Conservation (phyloP, 2,888 invertebrate genomes). For the Epinotia ramella region DNA sequence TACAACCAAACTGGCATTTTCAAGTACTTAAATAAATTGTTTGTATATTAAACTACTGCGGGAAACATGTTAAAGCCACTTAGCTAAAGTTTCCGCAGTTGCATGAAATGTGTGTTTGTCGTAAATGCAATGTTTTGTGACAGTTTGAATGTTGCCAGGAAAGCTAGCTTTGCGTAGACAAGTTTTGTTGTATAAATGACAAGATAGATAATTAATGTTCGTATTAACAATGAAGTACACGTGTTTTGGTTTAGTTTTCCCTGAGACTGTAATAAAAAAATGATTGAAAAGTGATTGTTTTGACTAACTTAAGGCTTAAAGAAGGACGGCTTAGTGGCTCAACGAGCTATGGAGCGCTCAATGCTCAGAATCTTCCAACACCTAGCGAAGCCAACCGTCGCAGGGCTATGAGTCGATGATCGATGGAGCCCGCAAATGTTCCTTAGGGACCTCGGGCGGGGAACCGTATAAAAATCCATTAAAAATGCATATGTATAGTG, state of each 20-base stretch:
- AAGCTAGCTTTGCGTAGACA: neutral
- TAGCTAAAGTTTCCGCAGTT: neutral
- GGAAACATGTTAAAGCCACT: conserved; percentile 1
- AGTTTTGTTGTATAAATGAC: neutral
- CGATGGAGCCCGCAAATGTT: too few species aligned
- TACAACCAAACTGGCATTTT: conserved; percentile 27
- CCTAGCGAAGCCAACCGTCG: too few species aligned
- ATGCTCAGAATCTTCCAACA: too few species aligned
- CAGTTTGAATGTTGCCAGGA: neutral
- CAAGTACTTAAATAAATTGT: conserved; percentile 24
- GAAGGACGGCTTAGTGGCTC: too few species aligned
- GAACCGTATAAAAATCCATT: too few species aligned
- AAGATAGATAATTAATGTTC: neutral
- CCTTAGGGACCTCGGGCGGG: too few species aligned
- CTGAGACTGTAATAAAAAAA: neutral
- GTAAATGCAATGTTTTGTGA: neutral
- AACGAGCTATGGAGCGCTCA: too few species aligned
- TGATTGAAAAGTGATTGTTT: too few species aligned
- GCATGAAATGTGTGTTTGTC: neutral
- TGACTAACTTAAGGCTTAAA: too few species aligned
- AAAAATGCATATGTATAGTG: too few species aligned
- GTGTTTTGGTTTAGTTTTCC: neutral
- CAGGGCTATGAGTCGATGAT: too few species aligned
- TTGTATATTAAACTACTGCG: conserved; percentile 4
- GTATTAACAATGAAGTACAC: neutral